These are phyloP conservation scores for Emydura subglobosa DNA, from an alignment of 2,113 vertebrate genomes.

Conservation along the genomic window DNA sequence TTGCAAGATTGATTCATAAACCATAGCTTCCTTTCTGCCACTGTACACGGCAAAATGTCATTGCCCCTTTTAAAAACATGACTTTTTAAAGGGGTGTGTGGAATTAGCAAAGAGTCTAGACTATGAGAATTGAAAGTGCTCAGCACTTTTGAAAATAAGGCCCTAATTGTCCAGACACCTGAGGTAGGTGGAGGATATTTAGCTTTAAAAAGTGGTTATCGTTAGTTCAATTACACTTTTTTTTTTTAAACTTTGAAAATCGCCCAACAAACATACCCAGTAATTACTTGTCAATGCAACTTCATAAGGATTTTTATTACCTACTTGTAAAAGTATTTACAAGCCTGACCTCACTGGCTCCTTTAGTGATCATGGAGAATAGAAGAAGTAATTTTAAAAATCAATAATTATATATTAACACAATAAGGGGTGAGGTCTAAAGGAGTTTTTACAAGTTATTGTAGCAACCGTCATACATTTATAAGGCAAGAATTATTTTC, in stretches of 20 bases:
- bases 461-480: not conserved
- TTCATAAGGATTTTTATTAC: slow-evolving; percentile 60
- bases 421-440: slow-evolving; percentile 5
- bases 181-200: slow-evolving; percentile 33
- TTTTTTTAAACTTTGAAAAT: slow-evolving; percentile 43
- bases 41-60: slow-evolving; percentile 37
- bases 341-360: slow-evolving; percentile 61
- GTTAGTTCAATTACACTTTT: slow-evolving; percentile 67
- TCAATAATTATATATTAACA: slow-evolving; percentile 74
- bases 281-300: slow-evolving; percentile 62
- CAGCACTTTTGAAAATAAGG: slow-evolving; percentile 31
- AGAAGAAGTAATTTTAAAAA: slow-evolving; percentile 70
- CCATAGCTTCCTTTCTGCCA: not conserved
- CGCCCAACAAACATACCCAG: slow-evolving; percentile 58
- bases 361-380: slow-evolving; percentile 62
- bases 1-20: slow-evolving; percentile 64
- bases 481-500: not conserved
- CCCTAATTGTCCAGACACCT: slow-evolving; percentile 7
- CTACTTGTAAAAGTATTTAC: slow-evolving; percentile 68
- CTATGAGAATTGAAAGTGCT: not conserved
- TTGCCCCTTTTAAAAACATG: not conserved
- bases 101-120: slow-evolving; percentile 39
- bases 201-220: slow-evolving; percentile 62
- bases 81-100: not conserved
- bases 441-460: slow-evolving; percentile 38